A percentile compares a stretch with the other conserved stretches of the same genome.
Conservation (phyloP, 2,888 invertebrate genomes). For the Philereme vetulata region DNA sequence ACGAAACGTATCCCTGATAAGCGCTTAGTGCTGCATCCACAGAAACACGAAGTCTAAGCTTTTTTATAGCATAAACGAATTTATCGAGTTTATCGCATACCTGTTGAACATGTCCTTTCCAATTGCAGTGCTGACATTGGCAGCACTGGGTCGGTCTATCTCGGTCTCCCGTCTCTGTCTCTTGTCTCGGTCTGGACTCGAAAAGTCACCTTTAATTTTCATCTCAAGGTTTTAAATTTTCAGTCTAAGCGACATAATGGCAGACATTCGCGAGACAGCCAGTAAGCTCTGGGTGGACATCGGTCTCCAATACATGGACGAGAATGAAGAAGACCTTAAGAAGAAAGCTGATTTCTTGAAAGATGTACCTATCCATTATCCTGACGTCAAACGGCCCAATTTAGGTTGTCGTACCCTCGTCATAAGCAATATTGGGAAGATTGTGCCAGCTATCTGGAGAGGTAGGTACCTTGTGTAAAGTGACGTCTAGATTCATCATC, state of each 20-base stretch:
- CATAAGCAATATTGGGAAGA: conserved; percentile 88
- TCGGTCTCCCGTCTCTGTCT: too few species aligned
- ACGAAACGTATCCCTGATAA: too few species aligned
- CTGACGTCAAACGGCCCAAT: conserved; percentile 90
- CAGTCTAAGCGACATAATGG: conserved; percentile 91
- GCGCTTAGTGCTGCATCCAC: too few species aligned
- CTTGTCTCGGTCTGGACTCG: too few species aligned
- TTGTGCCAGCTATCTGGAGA: conserved; percentile 87
- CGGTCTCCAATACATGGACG: conserved; percentile 91
- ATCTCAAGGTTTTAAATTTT: conserved; percentile 6
- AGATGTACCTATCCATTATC: conserved; percentile 88
- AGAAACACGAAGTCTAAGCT: too few species aligned
- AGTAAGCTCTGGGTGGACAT: conserved; percentile 87
- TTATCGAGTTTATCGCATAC: too few species aligned
- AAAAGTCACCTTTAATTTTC: too few species aligned
- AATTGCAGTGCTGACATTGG: too few species aligned
- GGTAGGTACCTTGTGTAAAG: conserved; percentile 48
- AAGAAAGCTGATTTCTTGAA: conserved; percentile 91
- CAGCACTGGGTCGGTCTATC: too few species aligned
- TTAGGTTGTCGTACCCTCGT: conserved; percentile 93
- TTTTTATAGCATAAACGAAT: too few species aligned
- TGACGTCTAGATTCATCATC: neutral
- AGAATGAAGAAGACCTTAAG: conserved; percentile 94
- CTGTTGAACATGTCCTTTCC: too few species aligned
- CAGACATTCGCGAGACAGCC: conserved; percentile 87